These are phyloP conservation scores for Rhineura floridana DNA, from an alignment of 2,113 vertebrate genomes.

Conservation along the genomic window DNA sequence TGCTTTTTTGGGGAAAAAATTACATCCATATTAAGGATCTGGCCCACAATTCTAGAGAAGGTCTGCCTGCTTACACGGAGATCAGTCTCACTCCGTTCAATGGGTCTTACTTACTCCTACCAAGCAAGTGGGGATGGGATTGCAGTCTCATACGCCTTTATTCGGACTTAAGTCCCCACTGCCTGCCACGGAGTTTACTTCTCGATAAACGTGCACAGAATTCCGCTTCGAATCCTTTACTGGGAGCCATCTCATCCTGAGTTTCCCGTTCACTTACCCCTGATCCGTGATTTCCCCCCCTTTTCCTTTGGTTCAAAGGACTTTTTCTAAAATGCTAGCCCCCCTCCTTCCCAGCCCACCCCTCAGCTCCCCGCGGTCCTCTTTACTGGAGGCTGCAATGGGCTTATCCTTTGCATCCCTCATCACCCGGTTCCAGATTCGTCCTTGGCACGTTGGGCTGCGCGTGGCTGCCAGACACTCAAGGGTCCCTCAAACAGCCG, in stretches of 20 bases:
- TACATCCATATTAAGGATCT: not conserved
- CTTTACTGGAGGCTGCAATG: not conserved
- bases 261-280: not conserved
- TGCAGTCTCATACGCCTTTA: not conserved
- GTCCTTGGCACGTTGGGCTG: not conserved
- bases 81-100: too few species aligned
- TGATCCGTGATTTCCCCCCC: not conserved
- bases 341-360: too few species aligned
- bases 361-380: not conserved
- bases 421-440: slow-evolving; percentile 16
- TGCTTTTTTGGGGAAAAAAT: not conserved
- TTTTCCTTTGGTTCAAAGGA: not conserved
- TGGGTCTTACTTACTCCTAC: too few species aligned
- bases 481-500: not conserved
- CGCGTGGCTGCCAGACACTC: not conserved
- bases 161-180: not conserved
- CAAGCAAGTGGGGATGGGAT: not conserved
- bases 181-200: not conserved
- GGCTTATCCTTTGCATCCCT: slow-evolving; percentile 43
- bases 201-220: not conserved
- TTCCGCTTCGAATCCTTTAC: not conserved
- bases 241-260: not conserved
- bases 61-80: too few species aligned
- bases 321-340: not conserved
- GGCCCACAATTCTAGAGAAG: not conserved